Evolutionary conservation across 2,113 vertebrate species (phyloP).

Genomic region (Lanius ludovicianus): DNA sequence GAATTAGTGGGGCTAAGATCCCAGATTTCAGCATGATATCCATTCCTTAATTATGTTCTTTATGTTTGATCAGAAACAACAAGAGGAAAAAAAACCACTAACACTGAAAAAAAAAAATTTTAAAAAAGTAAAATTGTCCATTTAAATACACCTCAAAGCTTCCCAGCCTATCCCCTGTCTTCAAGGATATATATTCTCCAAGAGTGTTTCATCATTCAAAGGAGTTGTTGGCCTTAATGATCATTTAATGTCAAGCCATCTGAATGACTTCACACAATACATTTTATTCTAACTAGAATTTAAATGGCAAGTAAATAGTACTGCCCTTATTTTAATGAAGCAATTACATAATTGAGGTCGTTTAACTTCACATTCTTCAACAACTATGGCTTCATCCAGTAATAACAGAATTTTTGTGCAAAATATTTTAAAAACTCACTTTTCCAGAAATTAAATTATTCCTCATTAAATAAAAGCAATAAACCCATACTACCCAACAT

Average conservation of each 20-base stretch:
- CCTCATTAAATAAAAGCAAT: not conserved
- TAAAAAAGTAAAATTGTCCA: not conserved
- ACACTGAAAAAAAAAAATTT: no score
- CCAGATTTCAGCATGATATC: accelerated
- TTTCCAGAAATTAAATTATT: not conserved
- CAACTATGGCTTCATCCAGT: not conserved
- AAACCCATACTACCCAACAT: not conserved
- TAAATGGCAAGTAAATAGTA: not conserved
- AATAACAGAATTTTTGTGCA: not conserved
- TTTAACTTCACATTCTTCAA: not conserved
- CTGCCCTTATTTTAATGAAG: not conserved
- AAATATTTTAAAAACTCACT: not conserved
- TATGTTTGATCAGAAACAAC: not conserved
- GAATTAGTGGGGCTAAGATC: not conserved
- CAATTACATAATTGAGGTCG: not conserved
- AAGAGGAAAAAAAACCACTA: not conserved
- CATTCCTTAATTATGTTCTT: not conserved
- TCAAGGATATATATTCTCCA: not conserved
- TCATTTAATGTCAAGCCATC: not conserved
- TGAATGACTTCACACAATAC: not conserved
- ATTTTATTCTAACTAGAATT: not conserved
- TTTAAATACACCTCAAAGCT: not conserved
- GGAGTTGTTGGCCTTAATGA: not conserved
- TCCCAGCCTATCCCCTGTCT: not conserved
- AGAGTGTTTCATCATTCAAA: not conserved